Conservation (phyloP, 2,888 invertebrate genomes). For the Drosophila nr. medialis region DNA sequence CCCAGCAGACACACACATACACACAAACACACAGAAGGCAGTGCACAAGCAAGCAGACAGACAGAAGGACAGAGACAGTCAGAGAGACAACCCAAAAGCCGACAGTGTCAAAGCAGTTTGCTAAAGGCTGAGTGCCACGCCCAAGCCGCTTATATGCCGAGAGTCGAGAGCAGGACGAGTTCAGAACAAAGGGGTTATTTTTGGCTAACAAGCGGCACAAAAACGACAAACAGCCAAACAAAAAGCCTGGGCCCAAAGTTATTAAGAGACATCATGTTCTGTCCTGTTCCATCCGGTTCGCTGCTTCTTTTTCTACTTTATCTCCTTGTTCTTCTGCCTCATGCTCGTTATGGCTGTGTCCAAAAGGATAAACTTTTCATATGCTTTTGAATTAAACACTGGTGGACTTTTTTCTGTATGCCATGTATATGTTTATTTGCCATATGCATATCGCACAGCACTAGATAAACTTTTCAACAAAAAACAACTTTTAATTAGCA, state of each 20-base stretch:
- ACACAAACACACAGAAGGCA: constrained; percentile 17
- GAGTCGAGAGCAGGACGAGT: background rate
- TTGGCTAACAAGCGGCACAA: constrained; percentile 57
- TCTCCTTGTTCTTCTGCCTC: background rate
- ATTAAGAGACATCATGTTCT: constrained; percentile 72
- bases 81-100: constrained; percentile 34
- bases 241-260: constrained; percentile 72
- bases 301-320: background rate
- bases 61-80: background rate
- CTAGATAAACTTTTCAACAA: constrained; percentile 58
- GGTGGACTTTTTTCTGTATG: constrained; percentile 12
- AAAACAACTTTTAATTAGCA: constrained; percentile 76
- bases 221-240: constrained; percentile 68
- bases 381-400: constrained; percentile 75
- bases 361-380: constrained; percentile 74
- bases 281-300: constrained; percentile 20
- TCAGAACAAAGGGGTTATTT: background rate
- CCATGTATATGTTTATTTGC: constrained; percentile 59
- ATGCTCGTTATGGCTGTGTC: constrained; percentile 1
- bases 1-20: constrained; percentile 38
- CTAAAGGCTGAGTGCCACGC: constrained; percentile 62
- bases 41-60: constrained; percentile 8
- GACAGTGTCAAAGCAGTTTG: constrained; percentile 67
- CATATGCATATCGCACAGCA: constrained; percentile 59
- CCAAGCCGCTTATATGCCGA: constrained; percentile 29